Base-by-base conservation (phyloP, 2,797 vertebrate genomes). In the Periophthalmus magnuspinnatus region DNA sequence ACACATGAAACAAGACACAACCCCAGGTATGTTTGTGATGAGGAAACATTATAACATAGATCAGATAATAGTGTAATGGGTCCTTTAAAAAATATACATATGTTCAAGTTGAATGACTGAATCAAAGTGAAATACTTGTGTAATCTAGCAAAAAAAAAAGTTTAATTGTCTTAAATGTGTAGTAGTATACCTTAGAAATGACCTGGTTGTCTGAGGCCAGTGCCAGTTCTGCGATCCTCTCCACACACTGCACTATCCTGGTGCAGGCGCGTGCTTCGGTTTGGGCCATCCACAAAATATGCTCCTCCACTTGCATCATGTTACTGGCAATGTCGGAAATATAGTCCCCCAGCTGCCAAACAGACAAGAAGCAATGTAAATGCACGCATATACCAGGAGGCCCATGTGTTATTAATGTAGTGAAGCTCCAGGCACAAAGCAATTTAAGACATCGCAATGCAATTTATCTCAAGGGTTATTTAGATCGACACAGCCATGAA, bases 271-370 rank as follows among this genome's bases (percentile, higher is more conserved):
- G 86, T 54, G 94, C 94, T 81, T 97, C 94, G 5, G 93, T 96
- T 80, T 97, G 96, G 10, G 96, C 95, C 95, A 96, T 95, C 96
- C 95, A 97, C 82, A 97, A 78, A 32, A 96, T 85, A 0, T 95
- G 95, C 65, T 97, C 96, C 86, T 96, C 95, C 21, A 94, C 95
- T 24, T 93, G 86, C 96, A 97, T 97, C 84, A 96, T 92, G 87
- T 96, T 95, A 70, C 96, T 97, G 80, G 94, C 95, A 62, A 96
- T 94, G 84, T 95, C 95, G 16, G 93, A 91, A 48, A 97, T 91
- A 36, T 92, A 92, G 83, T 93, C 93, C n/a, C 92, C 92, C 64
- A 96, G 81, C 95, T 96, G 89, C 10, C 8, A 36, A 65, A 50
- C 16, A 64, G 8, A 32, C 47, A 52, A 50, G 24, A 50, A 10